Evolutionary conservation across 2,113 vertebrate genomes (phyloP), one percentile per base, ranked within the genome.

Genomic region (Junco hyemalis): DNA sequence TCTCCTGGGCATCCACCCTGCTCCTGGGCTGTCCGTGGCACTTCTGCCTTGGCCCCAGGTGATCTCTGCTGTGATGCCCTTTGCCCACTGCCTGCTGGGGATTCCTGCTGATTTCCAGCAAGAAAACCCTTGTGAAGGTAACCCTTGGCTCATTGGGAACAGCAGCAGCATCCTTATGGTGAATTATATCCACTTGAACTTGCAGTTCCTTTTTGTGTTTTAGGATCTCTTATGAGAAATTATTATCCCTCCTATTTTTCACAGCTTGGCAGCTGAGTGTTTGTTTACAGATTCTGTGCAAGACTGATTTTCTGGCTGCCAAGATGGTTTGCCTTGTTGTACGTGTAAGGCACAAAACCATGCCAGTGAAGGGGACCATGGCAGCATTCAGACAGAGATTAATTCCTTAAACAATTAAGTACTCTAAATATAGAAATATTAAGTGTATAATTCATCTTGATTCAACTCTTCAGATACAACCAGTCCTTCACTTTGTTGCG

Each of bases 1-100:
- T 60, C 5, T 35, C 3, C 22, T 16, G 35, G 12, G 15, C 35
- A 10, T 31, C 36, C 47, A 40, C 26, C 33, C 2, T 45, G 40
- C 35, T 81, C n/a, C 25, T 61, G 60, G 35, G 11, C 31, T 56
- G 17, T 36, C 31, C 1, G 0, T 31, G 36, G 18, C 13, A 6
- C 11, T 57, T 1, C 3, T 3, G 1, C 9, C 38, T n/a, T 61
- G 24, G 26, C 10, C 38, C 7, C 12, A 6, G 5, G 0, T 11
- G 26, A 13, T 44, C 15, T 18, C 31, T 47, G 9, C 50, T 53
- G 51, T 36, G 33, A 15, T 53, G 20, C 23, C 6, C 13, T 72
- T 40, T 78, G 25, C 13, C 17, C 12, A 3, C 16, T 54, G 29
- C 25, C 20, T 44, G 1, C 35, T 20, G 11, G 26, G 40, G 21